Evolutionary conservation across 2,113 vertebrate genomes (phyloP), one percentile per base, ranked within the genome.

Genomic region (Sisor rabdophorus): DNA sequence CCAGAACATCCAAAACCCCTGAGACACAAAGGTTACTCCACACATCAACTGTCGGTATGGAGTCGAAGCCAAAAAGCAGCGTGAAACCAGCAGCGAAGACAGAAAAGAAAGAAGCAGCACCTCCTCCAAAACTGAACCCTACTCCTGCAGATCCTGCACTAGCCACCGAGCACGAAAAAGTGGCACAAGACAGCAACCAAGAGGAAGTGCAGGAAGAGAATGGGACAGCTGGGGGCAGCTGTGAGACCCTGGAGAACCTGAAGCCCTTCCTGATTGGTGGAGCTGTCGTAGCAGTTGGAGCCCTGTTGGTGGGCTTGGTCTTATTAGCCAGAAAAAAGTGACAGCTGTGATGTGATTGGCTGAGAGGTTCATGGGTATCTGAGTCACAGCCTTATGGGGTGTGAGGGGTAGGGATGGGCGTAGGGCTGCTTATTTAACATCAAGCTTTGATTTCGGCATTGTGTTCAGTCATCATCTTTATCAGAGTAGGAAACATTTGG

Each of bases 241-340:
- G 89, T 81, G 91, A 92, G 88, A 89, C 83, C 85, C 85, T 92
- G 81, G 91, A 93, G 77, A 89, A 83, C 82, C 87, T 93, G 83
- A 93, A 92, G 79, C 92, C 92, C 36, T 92, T 92, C 82, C 85
- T 93, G 69, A 90, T 93, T 8, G 91, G 90, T 19, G 90, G 92
- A 59, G 91, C 87, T 0, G 71, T 93, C 40, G 84, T 93, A 58
- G 90, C 91, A 64, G 87, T 86, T 32, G 92, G 90, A 59, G 92
- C 92, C 77, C 86, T 92, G 76, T 83, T 93, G 81, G 79, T 93
- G 76, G 92, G 90, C 78, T 85, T 84, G 64, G 69, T 93, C 76
- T 80, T 93, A 84, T 80, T 92, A 82, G 89, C 89, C 2, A 90
- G 84, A 77, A 92, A 90, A 84, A 91, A 93, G 86, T 92, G 89